Evolutionary conservation across 2,797 vertebrate genomes (phyloP), one percentile per base, ranked within the genome.

Genomic region (Fringilla coelebs): DNA sequence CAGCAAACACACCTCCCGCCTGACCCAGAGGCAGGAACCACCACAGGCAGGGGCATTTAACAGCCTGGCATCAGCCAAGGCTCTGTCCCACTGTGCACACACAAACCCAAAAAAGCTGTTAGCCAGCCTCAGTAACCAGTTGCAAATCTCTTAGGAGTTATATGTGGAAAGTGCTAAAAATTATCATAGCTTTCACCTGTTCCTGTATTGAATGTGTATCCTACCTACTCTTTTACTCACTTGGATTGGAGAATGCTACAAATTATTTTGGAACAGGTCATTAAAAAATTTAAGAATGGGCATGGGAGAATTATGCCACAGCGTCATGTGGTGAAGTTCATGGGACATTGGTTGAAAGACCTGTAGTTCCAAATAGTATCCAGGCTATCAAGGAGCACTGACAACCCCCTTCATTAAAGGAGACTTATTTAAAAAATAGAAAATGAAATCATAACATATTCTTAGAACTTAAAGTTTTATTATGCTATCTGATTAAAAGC

Each of bases 61-160:
- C 58, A n/a, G 36, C 25, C 32, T 34, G 28, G 18, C 34, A 2
- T 26, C 2, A 2, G 17, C 58, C 36, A 28, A 22, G 11, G 20
- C n/a, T 70, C 26, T 3, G 2, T 70, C 32, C 46, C 16, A 17
- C 2, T 0, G 0, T 19, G 26, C 36, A 13, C 1, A 1, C 24
- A 2, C 2, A 6, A 65, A 29, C 28, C 25, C 1, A 0, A 10
- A 18, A 13, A 3, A 8, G 7, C 52, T 81, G 40, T 52, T 58
- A 48, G 10, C 43, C 0, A 0, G 2, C 58, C 31, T 62, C 21
- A 1, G 13, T 21, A 76, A 61, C 9, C 3, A 5, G 5, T 2
- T 52, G 54, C 36, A 81, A 36, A 79, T 54, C 26, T 66, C 14
- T 49, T 62, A 15, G 12, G 13, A 46, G 48, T 17, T 83, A 41